Conservation (phyloP, 2,113 vertebrate species). For the Lampris megalopsis region DNA sequence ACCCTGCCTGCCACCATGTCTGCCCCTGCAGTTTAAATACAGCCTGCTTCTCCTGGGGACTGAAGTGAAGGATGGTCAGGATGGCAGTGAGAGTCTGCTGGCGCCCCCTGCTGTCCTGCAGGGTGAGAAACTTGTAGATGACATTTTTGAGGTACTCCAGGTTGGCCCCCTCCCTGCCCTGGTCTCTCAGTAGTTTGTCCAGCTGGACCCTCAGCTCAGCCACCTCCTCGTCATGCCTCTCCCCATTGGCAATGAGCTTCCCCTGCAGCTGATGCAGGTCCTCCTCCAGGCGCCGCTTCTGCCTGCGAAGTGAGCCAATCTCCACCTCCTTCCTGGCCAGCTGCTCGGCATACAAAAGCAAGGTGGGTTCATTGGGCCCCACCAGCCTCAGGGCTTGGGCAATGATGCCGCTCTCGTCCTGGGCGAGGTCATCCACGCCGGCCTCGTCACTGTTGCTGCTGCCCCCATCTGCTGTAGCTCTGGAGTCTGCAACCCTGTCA, state of each 20-base stretch:
- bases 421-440: rapidly evolving
- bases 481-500: neutral
- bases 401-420: slow-evolving; percentile 79
- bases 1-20: slow-evolving; percentile 84
- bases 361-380: slow-evolving; percentile 82
- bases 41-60: slow-evolving; percentile 88
- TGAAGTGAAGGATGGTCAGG: slow-evolving; percentile 93
- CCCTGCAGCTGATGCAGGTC: slow-evolving; percentile 87
- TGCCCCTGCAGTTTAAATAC: slow-evolving; percentile 81
- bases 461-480: rapidly evolving
- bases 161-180: slow-evolving; percentile 91
- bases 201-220: slow-evolving; percentile 74
- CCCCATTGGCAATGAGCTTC: slow-evolving; percentile 78
- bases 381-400: slow-evolving; percentile 81
- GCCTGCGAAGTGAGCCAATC: slow-evolving; percentile 81
- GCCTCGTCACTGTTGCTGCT: neutral
- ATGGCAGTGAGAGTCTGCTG: slow-evolving; percentile 95
- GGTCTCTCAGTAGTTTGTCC: slow-evolving; percentile 86
- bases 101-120: slow-evolving; percentile 87
- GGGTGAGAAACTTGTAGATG: slow-evolving; percentile 89
- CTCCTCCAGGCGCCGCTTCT: slow-evolving; percentile 86
- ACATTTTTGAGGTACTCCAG: slow-evolving; percentile 98
- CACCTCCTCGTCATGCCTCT: slow-evolving; percentile 84
- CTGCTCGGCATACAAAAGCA: slow-evolving; percentile 93
- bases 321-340: slow-evolving; percentile 93